These are phyloP conservation scores for Chymomyza procnemis DNA, from an alignment of 2,888 invertebrate genomes.

Conservation along the genomic window DNA sequence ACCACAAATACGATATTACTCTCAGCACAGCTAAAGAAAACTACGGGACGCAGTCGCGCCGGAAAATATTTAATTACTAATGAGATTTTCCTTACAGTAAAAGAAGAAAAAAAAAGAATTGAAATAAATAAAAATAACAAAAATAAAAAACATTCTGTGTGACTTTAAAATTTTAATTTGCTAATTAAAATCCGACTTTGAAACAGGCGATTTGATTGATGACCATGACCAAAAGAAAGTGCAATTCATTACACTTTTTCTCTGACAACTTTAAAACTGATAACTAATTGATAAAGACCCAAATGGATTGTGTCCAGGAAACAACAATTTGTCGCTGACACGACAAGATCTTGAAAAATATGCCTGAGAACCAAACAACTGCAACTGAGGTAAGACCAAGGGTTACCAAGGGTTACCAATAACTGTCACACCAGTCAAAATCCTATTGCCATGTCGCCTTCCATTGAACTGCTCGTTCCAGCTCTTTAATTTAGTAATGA, in stretches of 20 bases:
- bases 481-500: conserved; percentile 2
- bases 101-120: conserved; percentile 25
- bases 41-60: conserved; percentile 63
- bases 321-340: not conserved
- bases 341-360: not conserved
- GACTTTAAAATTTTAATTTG: conserved; percentile 62
- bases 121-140: conserved; percentile 12
- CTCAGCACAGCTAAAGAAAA: conserved; percentile 44
- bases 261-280: not conserved
- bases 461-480: not conserved
- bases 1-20: not conserved
- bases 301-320: no score
- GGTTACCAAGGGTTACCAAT: not conserved
- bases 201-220: conserved; percentile 54
- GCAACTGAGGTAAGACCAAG: not conserved
- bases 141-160: no score
- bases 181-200: conserved; percentile 50
- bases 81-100: conserved; percentile 61
- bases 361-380: not conserved
- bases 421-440: not conserved
- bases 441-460: not conserved
- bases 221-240: conserved; percentile 7
- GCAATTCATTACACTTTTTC: not conserved
- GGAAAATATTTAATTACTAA: conserved; percentile 72
- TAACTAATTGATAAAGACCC: no score